Conservation (phyloP, 2,797 vertebrate species). For the Channa striata region DNA sequence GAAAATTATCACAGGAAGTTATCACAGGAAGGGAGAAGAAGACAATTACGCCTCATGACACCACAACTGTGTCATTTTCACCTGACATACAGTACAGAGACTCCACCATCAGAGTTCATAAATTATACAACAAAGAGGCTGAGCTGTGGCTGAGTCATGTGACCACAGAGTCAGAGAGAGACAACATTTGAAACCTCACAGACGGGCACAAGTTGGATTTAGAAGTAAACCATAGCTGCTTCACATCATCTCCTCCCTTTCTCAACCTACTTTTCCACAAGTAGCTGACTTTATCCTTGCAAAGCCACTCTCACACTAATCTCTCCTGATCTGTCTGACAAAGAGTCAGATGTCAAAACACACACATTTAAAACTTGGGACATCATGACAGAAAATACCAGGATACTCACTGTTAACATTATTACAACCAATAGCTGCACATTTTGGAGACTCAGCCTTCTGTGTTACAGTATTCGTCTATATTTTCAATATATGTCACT, state of each 20-base stretch:
- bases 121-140: constrained; percentile 25
- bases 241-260: constrained; percentile 36
- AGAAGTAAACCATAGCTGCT: constrained; percentile 42
- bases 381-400: constrained; percentile 30
- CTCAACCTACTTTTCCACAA: constrained; percentile 53
- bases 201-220: constrained; percentile 34
- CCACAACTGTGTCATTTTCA: constrained; percentile 31
- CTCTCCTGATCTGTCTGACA: constrained; percentile 77
- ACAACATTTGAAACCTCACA: constrained; percentile 8
- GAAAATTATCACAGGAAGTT: constrained; percentile 28
- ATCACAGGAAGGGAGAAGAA: constrained; percentile 8
- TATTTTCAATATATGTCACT: constrained; percentile 8
- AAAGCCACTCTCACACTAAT: constrained; percentile 81
- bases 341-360: constrained; percentile 74
- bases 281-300: constrained; percentile 81
- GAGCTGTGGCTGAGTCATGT: constrained; percentile 8
- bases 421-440: not conserved
- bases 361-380: constrained; percentile 33
- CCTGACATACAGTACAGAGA: constrained; percentile 27
- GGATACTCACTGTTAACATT: constrained; percentile 2
- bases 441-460: constrained; percentile 3
- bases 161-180: constrained; percentile 14
- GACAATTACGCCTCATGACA: constrained; percentile 22
- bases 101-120: constrained; percentile 12
- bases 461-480: not conserved